A percentile compares a stretch with the other conserved stretches of the same genome.
Conservation (phyloP, 2,797 vertebrate species). For the Peromyscus nudipes region DNA sequence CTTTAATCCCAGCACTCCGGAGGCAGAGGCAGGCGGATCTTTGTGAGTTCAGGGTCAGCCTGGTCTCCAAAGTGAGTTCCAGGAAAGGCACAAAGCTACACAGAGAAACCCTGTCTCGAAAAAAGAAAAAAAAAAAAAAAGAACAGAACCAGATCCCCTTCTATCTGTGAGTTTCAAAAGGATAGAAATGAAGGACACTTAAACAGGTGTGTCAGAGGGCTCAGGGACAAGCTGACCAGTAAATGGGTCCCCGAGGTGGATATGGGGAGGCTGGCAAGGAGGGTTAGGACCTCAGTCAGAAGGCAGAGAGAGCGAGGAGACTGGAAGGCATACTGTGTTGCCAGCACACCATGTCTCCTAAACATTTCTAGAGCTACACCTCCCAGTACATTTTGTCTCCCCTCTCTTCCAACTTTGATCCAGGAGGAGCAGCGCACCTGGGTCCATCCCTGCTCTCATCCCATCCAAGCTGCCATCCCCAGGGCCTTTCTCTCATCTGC, state of each 20-base stretch:
- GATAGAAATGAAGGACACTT: background rate
- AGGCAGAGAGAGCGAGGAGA: background rate
- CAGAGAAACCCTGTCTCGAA: no score
- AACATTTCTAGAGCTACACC: background rate
- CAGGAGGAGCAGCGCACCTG: background rate
- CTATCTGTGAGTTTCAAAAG: background rate
- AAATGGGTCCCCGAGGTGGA: rapidly evolving
- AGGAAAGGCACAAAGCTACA: no score
- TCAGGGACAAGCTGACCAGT: no score
- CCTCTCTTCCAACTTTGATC: background rate
- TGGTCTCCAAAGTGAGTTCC: no score
- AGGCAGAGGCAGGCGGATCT: no score
- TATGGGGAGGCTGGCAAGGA: background rate
- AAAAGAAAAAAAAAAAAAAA: no score
- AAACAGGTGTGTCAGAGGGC: rapidly evolving
- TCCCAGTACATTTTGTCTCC: background rate
- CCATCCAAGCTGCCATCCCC: background rate
- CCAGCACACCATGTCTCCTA: no score
- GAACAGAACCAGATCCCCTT: background rate
- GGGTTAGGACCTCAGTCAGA: background rate
- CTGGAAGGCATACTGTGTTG: background rate
- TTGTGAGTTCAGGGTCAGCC: no score
- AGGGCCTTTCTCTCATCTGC: background rate
- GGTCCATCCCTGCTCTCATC: background rate
- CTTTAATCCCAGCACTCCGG: no score